Evolutionary conservation across 2,113 vertebrate species (phyloP), one percentile per base, ranked within the genome.

Genomic region (Erythrolamprus reginae): DNA sequence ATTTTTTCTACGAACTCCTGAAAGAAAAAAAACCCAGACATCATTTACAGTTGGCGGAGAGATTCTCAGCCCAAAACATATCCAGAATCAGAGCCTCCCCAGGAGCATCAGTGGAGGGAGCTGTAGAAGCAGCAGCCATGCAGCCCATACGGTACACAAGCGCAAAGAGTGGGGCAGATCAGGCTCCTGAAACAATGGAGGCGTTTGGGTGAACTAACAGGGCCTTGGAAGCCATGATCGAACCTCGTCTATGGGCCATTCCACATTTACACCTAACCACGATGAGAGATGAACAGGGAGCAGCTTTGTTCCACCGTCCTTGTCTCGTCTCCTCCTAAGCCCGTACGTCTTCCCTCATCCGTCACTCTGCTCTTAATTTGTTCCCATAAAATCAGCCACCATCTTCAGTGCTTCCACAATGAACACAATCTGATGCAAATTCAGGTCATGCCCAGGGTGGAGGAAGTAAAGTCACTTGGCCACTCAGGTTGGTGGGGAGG

Each of bases 1-100:
- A 10, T 4, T 5, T 5, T 0, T 65, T 65, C 65, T 77, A 77
- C 1, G 33, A 19, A 77, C 2, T 0, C 0, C 65, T 77, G 33
- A 38, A 77, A 77, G 33, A n/a, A 77, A 77, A 38, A 38, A 70
- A 70, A 70, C 2, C 13, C 61, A 70, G 12, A 17, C 4, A n/a
- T 65, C 15, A 77, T 4, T 77, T 77, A 17, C 15, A 19, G n/a
- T 19, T 19, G 5, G 3, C 0, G 5, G 65, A 9, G 15, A 77
- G n/a, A 38, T 38, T 77, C 65, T 77, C n/a, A 70, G 28, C n/a
- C 28, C 15, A 2, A 19, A 17, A 5, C 15, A 77, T 5, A 0
- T 77, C 38, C 33, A 1, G 17, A 77, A 77, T 77, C 33, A 19
- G 33, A 77, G 61, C 12, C 61, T 65, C 10, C 61, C 28, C 12